Conservation (phyloP, 2,113 vertebrate species). For the Phylloscopus trochiloides region DNA sequence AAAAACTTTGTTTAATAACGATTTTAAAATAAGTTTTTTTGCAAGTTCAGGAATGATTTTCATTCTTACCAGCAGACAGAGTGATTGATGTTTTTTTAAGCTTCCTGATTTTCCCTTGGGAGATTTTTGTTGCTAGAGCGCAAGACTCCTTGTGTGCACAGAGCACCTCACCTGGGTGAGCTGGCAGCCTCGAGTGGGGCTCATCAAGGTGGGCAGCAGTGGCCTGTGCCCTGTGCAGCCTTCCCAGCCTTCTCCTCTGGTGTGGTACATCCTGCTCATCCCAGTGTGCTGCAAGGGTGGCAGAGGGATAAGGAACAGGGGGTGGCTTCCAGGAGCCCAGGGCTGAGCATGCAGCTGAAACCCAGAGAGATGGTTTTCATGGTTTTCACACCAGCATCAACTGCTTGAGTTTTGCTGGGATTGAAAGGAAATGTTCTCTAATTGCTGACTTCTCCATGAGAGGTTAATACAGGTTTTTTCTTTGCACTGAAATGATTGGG, state of each 20-base stretch:
- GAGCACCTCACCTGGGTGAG: fast-evolving
- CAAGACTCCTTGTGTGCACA: not conserved
- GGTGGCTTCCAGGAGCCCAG: not conserved
- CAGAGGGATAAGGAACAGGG: not conserved
- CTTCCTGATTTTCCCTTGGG: not conserved
- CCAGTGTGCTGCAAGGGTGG: not conserved
- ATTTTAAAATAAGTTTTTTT: not conserved
- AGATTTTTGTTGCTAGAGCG: not conserved
- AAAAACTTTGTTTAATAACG: not conserved
- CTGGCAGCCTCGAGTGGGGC: not conserved
- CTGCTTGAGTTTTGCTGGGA: not conserved
- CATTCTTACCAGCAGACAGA: not conserved
- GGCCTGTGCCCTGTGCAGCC: not conserved
- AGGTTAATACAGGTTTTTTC: not conserved
- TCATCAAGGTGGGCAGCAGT: not conserved
- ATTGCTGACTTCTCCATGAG: not conserved
- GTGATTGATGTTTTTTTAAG: not conserved
- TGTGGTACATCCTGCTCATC: not conserved
- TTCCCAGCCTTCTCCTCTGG: not conserved
- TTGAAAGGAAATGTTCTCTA: not conserved
- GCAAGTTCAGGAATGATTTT: not conserved
- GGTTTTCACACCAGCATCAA: not conserved
- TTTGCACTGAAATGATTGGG: not conserved
- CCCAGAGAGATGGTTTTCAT: not conserved
- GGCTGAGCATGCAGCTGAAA: not conserved